Evolutionary conservation across 2,888 invertebrate genomes (phyloP), one percentile per base, ranked within the genome.

Genomic region (Cenopis cana): DNA sequence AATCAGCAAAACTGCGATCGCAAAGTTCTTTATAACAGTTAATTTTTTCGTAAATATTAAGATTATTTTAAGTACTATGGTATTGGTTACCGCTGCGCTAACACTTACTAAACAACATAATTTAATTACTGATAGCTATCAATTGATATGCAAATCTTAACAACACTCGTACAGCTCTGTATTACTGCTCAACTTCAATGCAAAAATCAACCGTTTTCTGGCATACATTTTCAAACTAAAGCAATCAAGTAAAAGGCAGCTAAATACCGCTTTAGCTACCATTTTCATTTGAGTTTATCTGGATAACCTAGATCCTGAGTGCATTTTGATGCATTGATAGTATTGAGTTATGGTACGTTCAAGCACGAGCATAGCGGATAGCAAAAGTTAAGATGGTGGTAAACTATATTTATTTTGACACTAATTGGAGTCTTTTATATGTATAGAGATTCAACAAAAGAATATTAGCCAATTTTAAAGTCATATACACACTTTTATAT

Each of bases 321-420:
- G 67, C 55, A 66, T 66, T 61, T 71, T 67, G 71, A 67, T 71
- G 55, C 66, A 71, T 55, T 56, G 71, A 67, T 71, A 71, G 55
- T 29, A 18, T 61, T 49, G 17, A 69, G 57, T 59, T 57, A 65
- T 65, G 50, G 54, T 54, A 33, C 41, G 33, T 41, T 52, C 33
- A 17, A 20, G 41, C 33, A 66, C 46, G 54, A 65, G 29, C 59
- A 33, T 1, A 65, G 20, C 59, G 54, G 33, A n/a, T 17, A 24
- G 38, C 64, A 24, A 8, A 61, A 49, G 52, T 64, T n/a, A 11
- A 38, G 38, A 38, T 54, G 6, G 33, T 38, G 20, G 24, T 64
- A 52, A 54, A 52, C 49, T 46, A n/a, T 46, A 46, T n/a, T 41
- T 33, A 33, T 33, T 33, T 24, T 24, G 1, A 24, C 4, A 24